Conservation (phyloP, 2,113 vertebrate genomes). For the Fregetta grallaria region DNA sequence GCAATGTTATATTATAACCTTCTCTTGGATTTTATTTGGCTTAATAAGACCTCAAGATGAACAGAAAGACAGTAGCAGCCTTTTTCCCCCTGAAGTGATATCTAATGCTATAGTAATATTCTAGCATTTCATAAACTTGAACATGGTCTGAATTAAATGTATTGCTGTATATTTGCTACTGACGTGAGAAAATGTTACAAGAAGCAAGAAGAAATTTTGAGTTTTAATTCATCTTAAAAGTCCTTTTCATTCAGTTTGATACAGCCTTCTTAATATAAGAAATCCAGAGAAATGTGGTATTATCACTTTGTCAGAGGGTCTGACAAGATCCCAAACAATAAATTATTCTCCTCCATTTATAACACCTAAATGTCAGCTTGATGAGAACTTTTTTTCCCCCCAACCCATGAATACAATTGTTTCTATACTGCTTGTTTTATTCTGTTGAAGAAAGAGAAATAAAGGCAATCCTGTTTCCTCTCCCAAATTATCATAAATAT, state of each 20-base stretch:
- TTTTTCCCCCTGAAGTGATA: slow-evolving; percentile 51
- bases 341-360: slow-evolving; percentile 63
- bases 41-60: slow-evolving; percentile 40
- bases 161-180: slow-evolving; percentile 8
- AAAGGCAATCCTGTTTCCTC: slow-evolving; percentile 76
- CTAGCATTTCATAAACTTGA: slow-evolving; percentile 33
- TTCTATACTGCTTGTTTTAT: slow-evolving; percentile 68
- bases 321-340: slow-evolving; percentile 69
- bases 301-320: slow-evolving; percentile 63
- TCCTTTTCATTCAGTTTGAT: slow-evolving; percentile 11
- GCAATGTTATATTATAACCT: neutral
- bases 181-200: neutral
- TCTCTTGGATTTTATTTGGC: slow-evolving; percentile 47
- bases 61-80: slow-evolving; percentile 27
- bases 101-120: slow-evolving; percentile 14
- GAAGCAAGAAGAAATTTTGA: neutral
- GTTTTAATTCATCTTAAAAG: slow-evolving; percentile 31
- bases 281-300: slow-evolving; percentile 19
- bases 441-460: slow-evolving; percentile 71
- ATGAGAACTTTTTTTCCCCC: slow-evolving; percentile 71
- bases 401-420: slow-evolving; percentile 54
- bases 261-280: slow-evolving; percentile 3
- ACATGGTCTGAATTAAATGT: neutral
- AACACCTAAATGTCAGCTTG: slow-evolving; percentile 63
- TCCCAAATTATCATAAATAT: slow-evolving; percentile 87